Percentiles rank a stretch among this genome's conserved stretches.
Conservation (phyloP, 2,888 invertebrate species). For the Metellina segmentata region DNA sequence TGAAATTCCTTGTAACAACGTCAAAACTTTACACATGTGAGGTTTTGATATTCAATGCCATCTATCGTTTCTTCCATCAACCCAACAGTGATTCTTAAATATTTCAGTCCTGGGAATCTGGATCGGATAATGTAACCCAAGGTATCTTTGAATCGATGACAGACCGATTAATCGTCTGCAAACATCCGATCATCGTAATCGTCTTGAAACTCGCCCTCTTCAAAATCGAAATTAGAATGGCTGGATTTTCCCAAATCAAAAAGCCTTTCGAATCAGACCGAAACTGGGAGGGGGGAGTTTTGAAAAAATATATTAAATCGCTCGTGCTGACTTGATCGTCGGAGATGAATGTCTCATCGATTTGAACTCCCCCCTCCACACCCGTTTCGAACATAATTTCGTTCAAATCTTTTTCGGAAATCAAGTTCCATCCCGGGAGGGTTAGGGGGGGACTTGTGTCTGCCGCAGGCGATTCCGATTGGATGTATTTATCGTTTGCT, state of each 20-base stretch:
- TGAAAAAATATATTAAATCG: neutral
- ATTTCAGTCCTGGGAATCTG: no score
- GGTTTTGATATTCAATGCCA: no score
- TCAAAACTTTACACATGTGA: no score
- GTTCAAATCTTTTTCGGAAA: conserved; percentile 39
- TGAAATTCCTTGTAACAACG: no score
- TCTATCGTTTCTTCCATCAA: no score
- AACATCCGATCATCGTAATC: neutral
- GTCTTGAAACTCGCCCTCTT: conserved; percentile 1
- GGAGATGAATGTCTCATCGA: neutral
- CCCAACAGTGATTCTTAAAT: no score
- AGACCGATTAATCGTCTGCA: neutral
- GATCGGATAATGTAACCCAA: no score
- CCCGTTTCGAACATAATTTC: conserved; percentile 8
- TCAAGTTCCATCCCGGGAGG: conserved; percentile 6
- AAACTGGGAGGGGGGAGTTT: neutral
- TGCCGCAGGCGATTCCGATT: neutral
- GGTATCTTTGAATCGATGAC: no score
- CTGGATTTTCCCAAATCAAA: neutral
- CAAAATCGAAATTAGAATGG: neutral
- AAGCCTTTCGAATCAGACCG: neutral
- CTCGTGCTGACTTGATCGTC: neutral
- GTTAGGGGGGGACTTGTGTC: neutral
- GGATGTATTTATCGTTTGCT: neutral
- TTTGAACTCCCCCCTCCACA: neutral